Base-by-base conservation (phyloP, 2,888 invertebrate species). In the Phyllotreta striolata region DNA sequence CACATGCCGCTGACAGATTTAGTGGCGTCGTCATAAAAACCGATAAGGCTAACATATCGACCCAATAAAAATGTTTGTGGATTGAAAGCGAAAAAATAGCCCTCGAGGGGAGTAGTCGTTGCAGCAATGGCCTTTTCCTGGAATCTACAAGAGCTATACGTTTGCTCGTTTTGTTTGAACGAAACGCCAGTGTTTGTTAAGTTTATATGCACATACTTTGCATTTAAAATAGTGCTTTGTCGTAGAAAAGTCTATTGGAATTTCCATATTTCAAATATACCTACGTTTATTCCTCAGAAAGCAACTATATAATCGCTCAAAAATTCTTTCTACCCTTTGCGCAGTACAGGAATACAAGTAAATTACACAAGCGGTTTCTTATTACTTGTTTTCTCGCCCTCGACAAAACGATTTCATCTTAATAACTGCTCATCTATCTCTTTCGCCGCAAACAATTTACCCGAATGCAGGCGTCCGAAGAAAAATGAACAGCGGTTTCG, bases 361-460 rank as follows among this genome's bases (percentile, higher is more conserved):
- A 41, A 41, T 59, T 51, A 52, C 44, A 52, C 52, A 14, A 24
- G 12, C 34, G 44, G 9, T 24, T 37, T 52, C 52, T 60, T 41
- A 51, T 59, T 52, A 60, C 52, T 24, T 44, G 44, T 39, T 41
- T 43, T 59, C 5, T 10, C 35, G 8, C 8, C 9, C 43, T 34
- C 43, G 9, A 54, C 44, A 38, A 44, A 54, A 38, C 52, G 54
- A 43, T 46, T 54, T 34, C 8, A 54, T 60, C 52, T 60, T 60
- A 52, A 54, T 60, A 60, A 60, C 43, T 52, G 13, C 13, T 10
- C 60, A 60, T 60, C 52, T 44, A 60, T 60, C 60, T 60, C 35
- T 40, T 60, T 44, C 60, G 44, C 54, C 60, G 38, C 60, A 52
- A 60, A 60, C 60, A 44, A 60, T 60, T 60, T 52, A 60, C 60